Evolutionary conservation across 1,140 invertebrate species (phyloP), one percentile per base, ranked within the genome.

Genomic region (Hesperophylax magnus): DNA sequence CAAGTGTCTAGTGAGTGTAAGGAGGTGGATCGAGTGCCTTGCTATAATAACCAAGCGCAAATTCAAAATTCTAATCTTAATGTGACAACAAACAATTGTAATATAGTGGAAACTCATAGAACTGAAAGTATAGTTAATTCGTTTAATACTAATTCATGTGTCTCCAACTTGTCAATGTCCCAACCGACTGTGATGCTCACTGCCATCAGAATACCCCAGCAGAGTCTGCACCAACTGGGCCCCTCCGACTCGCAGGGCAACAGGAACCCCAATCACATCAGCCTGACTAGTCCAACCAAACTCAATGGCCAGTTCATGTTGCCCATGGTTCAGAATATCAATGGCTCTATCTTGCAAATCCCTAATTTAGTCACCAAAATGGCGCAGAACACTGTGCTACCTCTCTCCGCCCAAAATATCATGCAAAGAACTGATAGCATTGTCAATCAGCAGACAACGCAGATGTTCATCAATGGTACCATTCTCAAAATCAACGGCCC

Each of bases 161-260:
- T 89, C 88, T 60, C 81, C 15, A 76, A 74, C 82, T 86, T 89
- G 61, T 86, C 88, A 11, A 86, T 90, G 65, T 87, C 88, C 65
- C 89, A 87, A 83, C 77, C 84, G 9, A 89, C 90, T 79, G 88
- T 91, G 9, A 89, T 91, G 87, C 85, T 91, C 7, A 89, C 90
- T 34, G 87, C 90, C 0, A 86, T 91, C 84, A 87, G 89, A 84
- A 88, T 91, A 87, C 90, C 90, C 20, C 88, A 88, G 78, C 90
- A 89, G 76, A 87, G 71, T 22, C 72, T 84, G 54, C 74, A 78
- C 58, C 82, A 74, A n/a, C 79, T 15, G 63, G 11, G 47, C 4
- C 77, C 14, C 9, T 61, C 77, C 14, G 60, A 63, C n/a, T 20
- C 76, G 86, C 65, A 84, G 87, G 81, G 85, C 86, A n/a, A 79